Evolutionary conservation across 1,140 invertebrate genomes (phyloP), one percentile per base, ranked within the genome.

Genomic region (Meteorus sp.): DNA sequence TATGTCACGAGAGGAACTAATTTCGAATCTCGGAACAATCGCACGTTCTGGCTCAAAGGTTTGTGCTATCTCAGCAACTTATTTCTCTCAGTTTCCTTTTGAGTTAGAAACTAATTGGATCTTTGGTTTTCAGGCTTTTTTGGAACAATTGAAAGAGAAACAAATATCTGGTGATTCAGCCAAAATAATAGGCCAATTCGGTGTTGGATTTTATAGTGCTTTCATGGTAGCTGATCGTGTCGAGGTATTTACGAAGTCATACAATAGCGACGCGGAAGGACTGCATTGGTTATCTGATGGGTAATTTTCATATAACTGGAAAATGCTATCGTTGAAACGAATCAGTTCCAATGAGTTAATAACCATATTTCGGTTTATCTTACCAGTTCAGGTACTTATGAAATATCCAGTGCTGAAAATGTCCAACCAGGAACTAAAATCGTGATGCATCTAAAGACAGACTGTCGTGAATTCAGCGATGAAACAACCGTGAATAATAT

Each of bases 101-200:
- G 37, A 44, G 8, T 1, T 0, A 43, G 15, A 5, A 9, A 29
- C 25, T 43, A 13, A 11, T 44, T 54, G n/a, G 19, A 15, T 11
- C 44, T 33, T 47, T 23, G 35, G 35, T 59, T 67, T 70, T 8
- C 54, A 90, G 87, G 86, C 85, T 13, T 97, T 97, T 68, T 75
- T 97, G 52, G 88, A 96, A 72, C 83, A 95, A 72, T 73, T 95
- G n/a, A 89, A 93, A 72, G 83, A 86, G 19, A 85, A 89, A 71
- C 78, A 85, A 45, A 79, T 79, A 8, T 80, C 84, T 27, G 82
- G 85, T 13, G 84, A 85, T 54, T 72, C 83, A 3, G 86, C 84
- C n/a, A 87, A 88, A 57, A 97, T 98, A 54, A 98, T 98, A 78
- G 97, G 96, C 3, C 95, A 98, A 74, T 99, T 99, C 84, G 97